Evolutionary conservation across 2,113 vertebrate species (phyloP).

Genomic region (Formicarius rufipectus): DNA sequence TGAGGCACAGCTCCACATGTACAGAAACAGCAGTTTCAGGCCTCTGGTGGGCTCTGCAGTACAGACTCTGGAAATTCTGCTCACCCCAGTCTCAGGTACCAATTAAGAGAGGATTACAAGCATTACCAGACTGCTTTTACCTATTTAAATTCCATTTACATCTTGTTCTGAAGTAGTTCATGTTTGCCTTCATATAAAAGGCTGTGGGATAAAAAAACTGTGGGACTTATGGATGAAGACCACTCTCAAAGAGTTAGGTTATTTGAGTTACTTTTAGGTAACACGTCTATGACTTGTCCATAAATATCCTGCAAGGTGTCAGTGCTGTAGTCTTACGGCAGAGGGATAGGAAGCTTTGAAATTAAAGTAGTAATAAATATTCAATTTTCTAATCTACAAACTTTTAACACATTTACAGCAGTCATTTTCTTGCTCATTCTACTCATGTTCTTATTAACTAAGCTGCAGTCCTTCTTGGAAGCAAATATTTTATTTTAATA

Average conservation of each 20-base stretch:
- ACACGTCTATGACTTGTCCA: not conserved
- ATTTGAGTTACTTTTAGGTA: not conserved
- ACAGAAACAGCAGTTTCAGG: not conserved
- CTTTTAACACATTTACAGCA: not conserved
- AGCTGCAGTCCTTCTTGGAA: not conserved
- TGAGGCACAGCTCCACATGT: not conserved
- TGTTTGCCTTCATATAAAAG: not conserved
- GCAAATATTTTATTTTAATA: conserved; percentile 45
- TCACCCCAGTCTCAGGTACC: not conserved
- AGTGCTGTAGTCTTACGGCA: not conserved
- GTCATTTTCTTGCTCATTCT: conserved; percentile 24
- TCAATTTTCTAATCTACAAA: not conserved
- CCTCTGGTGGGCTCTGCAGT: not conserved
- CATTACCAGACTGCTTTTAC: not conserved
- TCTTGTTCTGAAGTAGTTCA: not conserved
- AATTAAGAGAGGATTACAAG: not conserved
- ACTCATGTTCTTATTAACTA: conserved; percentile 19
- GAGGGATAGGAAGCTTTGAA: not conserved
- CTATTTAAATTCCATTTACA: not conserved
- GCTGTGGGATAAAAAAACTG: not conserved
- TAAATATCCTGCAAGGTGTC: not conserved
- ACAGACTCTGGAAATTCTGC: not conserved
- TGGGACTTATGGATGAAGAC: not conserved
- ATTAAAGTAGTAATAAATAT: not conserved
- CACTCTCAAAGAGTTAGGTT: not conserved